Evolutionary conservation across 2,797 vertebrate species (phyloP), one percentile per base, ranked within the genome.

Genomic region (Echeneis naucrates): DNA sequence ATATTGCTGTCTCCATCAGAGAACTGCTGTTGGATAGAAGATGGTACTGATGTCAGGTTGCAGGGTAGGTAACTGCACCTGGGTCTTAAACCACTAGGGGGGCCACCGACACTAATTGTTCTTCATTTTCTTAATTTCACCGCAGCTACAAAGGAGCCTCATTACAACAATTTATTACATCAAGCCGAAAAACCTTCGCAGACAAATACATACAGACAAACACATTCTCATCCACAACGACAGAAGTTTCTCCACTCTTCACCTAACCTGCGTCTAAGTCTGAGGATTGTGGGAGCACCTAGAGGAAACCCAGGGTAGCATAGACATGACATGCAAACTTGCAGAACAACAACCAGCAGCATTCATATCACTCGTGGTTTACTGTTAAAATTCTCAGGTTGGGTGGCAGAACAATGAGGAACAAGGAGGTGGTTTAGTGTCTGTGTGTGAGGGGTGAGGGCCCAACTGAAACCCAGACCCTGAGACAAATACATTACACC

Each of bases 61-160:
- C 57, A 69, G 45, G 37, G 27, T 68, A 47, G 57, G 54, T 26
- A 67, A 32, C 45, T 87, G 86, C 73, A 88, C 63, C 83, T 72
- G 48, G 44, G 21, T 71, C 27, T 59, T 21, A 44, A 58, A 42
- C 88, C 89, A 88, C 79, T 65, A 92, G 88, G 80, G 82, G 87
- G 87, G 83, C 80, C 69, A 88, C 77, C 80, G 77, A 85, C 71
- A 83, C 82, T 81, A 75, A 83, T 52, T 68, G 71, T 81, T 50
- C 26, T 55, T 60, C 33, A 24, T 70, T 77, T 69, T 59, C 48
- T 66, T 80, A 80, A 86, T 91, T 80, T 75, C 72, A 60, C 45
- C 38, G 60, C 32, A 33, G 54, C 30, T 72, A 26, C 52, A 30
- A 2, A 40, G 48, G 12, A 65, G 61, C 50, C 23, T 56, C 14